A percentile compares a stretch with the other conserved stretches of the same genome.
These are phyloP conservation scores for Dysdera silvatica DNA, from an alignment of 1,140 invertebrate genomes.

Conservation along the genomic window DNA sequence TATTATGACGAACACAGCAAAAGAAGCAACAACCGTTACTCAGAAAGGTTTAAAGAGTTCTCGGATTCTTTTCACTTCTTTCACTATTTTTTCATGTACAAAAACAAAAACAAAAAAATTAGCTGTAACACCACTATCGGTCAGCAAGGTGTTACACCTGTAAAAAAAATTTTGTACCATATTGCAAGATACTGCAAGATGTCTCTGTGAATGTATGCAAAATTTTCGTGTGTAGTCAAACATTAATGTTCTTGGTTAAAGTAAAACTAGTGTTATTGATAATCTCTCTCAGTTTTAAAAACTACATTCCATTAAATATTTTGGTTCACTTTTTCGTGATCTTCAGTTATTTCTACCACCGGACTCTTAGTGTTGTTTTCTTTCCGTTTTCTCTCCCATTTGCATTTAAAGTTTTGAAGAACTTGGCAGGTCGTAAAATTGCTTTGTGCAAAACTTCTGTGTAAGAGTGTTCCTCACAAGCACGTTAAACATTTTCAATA, in stretches of 20 bases:
- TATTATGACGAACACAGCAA: slow-evolving; percentile 4
- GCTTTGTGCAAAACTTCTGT: slow-evolving; percentile 11
- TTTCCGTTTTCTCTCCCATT: too few species aligned
- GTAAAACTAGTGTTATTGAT: slow-evolving; percentile 7
- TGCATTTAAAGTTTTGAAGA: too few species aligned
- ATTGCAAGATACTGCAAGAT: slow-evolving; percentile 21
- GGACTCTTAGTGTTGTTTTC: too few species aligned
- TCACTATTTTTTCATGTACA: slow-evolving; percentile 20
- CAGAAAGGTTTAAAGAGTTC: slow-evolving; percentile 25
- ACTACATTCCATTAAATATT: slow-evolving; percentile 19
- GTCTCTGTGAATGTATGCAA: slow-evolving; percentile 1
- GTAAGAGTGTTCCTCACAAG: slow-evolving; percentile 22
- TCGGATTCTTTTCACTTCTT: slow-evolving; percentile 25
- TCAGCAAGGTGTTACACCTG: slow-evolving; percentile 21
- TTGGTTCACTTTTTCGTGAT: background rate
- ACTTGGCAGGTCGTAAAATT: slow-evolving; percentile 20
- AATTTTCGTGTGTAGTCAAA: background rate
- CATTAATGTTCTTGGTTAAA: slow-evolving; percentile 1
- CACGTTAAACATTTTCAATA: slow-evolving; percentile 27
- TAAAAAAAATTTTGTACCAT: slow-evolving; percentile 24
- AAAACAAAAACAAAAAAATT: slow-evolving; percentile 20
- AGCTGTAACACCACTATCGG: slow-evolving; percentile 15
- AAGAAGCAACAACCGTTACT: slow-evolving; percentile 10
- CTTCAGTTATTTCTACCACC: background rate
- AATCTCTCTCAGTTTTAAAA: slow-evolving; percentile 16